Conservation (phyloP, 2,113 vertebrate genomes). For the Stegostoma tigrinum region DNA sequence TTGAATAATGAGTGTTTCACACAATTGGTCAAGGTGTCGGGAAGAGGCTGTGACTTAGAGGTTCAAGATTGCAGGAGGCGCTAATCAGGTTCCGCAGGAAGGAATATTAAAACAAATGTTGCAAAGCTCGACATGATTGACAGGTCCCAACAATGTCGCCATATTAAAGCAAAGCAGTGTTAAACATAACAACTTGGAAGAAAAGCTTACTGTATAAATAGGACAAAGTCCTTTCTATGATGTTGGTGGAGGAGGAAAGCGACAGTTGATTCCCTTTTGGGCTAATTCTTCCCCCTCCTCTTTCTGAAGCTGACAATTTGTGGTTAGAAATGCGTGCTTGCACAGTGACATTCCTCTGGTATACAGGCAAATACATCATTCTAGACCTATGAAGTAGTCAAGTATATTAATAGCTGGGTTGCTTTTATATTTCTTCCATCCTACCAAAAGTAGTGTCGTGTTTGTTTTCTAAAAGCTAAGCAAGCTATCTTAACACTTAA, state of each 20-base stretch:
- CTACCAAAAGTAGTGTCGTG: background rate
- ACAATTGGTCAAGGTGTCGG: background rate
- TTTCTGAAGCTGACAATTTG: background rate
- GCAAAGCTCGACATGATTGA: no score
- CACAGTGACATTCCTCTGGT: background rate
- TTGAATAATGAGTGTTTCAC: background rate
- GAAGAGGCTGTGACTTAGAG: no score
- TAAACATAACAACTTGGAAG: background rate
- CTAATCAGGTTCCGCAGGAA: no score
- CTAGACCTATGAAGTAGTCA: background rate
- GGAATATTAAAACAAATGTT: no score
- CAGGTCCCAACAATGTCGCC: no score
- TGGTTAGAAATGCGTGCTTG: background rate
- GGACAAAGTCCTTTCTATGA: background rate
- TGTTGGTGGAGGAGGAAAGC: background rate
- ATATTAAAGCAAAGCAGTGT: no score
- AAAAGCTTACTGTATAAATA: background rate
- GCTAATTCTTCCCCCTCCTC: background rate
- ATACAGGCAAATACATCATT: background rate
- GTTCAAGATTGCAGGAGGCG: no score
- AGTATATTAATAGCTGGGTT: background rate
- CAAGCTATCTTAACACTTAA: conserved; percentile 13
- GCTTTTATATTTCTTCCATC: background rate
- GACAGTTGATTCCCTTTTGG: background rate
- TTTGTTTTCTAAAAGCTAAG: conserved; percentile 29